Percentiles rank a stretch among this genome's conserved stretches.
These are phyloP conservation scores for Eupeodes latifasciatus DNA, from an alignment of 2,888 invertebrate species.

Conservation along the genomic window DNA sequence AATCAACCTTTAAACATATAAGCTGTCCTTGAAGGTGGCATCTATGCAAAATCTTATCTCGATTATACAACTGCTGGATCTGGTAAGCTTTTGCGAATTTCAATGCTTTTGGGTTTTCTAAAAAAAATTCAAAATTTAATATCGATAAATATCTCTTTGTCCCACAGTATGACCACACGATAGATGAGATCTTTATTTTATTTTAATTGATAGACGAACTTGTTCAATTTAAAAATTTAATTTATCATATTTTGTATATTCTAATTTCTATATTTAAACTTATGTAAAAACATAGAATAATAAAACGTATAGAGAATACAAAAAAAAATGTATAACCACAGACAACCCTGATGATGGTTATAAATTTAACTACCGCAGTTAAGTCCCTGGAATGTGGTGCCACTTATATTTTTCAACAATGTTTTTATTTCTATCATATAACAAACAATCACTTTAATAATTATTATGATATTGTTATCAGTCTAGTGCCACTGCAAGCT, in stretches of 20 bases:
- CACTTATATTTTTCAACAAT: conserved; percentile 43
- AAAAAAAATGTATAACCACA: conserved; percentile 46
- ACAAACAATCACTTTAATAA: conserved; percentile 65
- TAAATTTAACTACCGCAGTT: conserved; percentile 15
- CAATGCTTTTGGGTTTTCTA: not conserved
- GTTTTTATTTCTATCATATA: conserved; percentile 60
- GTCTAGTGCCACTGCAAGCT: conserved; percentile 3
- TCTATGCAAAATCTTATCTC: no score
- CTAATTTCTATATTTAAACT: not conserved
- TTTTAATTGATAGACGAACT: conserved; percentile 62
- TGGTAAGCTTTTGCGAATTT: no score
- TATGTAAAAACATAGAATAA: not conserved
- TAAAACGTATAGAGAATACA: conserved; percentile 4
- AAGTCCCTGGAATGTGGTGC: conserved; percentile 63
- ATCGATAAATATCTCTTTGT: not conserved
- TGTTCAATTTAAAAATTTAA: conserved; percentile 31
- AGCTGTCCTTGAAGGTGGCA: no score
- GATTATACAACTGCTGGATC: no score
- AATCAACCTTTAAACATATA: not conserved
- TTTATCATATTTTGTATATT: not conserved
- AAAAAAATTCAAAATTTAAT: not conserved
- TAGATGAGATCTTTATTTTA: conserved; percentile 20
- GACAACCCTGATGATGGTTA: conserved; percentile 37
- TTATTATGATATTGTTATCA: conserved; percentile 51
- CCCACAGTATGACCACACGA: not conserved